These are phyloP conservation scores for Scleropages formosus DNA, from an alignment of 2,797 vertebrate genomes.

Conservation along the genomic window DNA sequence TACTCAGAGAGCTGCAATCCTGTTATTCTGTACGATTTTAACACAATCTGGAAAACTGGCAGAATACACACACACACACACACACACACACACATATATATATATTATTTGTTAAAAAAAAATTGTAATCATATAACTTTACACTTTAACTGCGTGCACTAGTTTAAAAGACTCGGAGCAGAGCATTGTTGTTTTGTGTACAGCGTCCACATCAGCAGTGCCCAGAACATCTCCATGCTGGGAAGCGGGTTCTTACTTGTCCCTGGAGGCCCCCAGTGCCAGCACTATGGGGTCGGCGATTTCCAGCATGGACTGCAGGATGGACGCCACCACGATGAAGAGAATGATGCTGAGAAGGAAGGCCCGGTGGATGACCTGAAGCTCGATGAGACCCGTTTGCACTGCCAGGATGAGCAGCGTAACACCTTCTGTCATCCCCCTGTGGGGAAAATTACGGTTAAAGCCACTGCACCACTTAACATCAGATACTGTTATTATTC, in stretches of 20 bases:
- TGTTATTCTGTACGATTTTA: too few relatives aligned
- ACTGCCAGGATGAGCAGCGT: constrained; percentile 92
- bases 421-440: constrained; percentile 97
- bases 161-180: too few relatives aligned
- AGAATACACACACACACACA: too few relatives aligned
- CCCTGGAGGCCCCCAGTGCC: constrained; percentile 92
- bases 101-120: too few relatives aligned
- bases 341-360: constrained; percentile 98
- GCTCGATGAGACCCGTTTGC: constrained; percentile 94
- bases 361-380: constrained; percentile 94
- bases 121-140: too few relatives aligned
- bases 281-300: constrained; percentile 96
- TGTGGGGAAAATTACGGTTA: constrained; percentile 44
- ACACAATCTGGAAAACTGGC: too few relatives aligned
- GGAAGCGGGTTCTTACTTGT: constrained; percentile 75
- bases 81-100: too few relatives aligned
- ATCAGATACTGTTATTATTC: too few relatives aligned
- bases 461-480: background rate
- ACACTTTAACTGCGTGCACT: too few relatives aligned
- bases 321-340: constrained; percentile 96
- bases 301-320: constrained; percentile 97
- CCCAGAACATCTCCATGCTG: background rate
- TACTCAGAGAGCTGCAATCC: too few relatives aligned
- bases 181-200: background rate
- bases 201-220: too few relatives aligned